These are phyloP conservation scores for Pseudococcus jackbeardsleyi DNA, from an alignment of 2,888 invertebrate species.

Conservation along the genomic window DNA sequence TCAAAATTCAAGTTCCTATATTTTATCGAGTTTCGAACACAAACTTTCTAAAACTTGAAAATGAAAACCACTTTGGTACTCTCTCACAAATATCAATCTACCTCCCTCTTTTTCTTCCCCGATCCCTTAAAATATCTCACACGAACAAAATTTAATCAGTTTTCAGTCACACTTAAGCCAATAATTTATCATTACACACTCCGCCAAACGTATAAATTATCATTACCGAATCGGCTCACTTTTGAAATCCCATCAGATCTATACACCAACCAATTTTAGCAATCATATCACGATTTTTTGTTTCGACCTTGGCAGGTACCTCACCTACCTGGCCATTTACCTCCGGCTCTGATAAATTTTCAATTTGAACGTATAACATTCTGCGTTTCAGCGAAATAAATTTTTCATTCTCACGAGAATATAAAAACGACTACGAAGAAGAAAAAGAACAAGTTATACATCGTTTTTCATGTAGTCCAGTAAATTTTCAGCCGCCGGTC, in stretches of 20 bases:
- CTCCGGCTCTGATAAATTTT: conserved; percentile 15
- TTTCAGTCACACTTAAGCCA: no score
- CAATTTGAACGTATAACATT: conserved; percentile 43
- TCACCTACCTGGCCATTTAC: background rate
- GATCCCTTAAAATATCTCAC: no score
- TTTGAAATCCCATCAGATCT: background rate
- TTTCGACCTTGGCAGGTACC: background rate
- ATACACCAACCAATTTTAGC: background rate
- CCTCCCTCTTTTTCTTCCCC: no score
- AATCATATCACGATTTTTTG: conserved; percentile 30
- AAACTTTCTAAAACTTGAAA: no score
- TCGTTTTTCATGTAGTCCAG: conserved; percentile 36
- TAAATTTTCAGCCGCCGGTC: conserved; percentile 13
- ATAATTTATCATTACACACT: no score
- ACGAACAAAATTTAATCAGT: no score
- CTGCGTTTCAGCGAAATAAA: conserved; percentile 40
- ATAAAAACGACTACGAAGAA: conserved; percentile 18
- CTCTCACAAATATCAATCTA: no score
- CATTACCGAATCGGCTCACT: background rate
- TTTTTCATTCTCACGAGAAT: conserved; percentile 42
- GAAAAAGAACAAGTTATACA: conserved; percentile 4
- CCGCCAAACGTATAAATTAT: no score
- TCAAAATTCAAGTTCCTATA: no score
- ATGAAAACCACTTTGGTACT: no score
- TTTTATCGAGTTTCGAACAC: no score